phyloP scores from a whole-genome alignment of 2,113 vertebrate genomes.

The Picathartes gymnocephalus region DNA sequence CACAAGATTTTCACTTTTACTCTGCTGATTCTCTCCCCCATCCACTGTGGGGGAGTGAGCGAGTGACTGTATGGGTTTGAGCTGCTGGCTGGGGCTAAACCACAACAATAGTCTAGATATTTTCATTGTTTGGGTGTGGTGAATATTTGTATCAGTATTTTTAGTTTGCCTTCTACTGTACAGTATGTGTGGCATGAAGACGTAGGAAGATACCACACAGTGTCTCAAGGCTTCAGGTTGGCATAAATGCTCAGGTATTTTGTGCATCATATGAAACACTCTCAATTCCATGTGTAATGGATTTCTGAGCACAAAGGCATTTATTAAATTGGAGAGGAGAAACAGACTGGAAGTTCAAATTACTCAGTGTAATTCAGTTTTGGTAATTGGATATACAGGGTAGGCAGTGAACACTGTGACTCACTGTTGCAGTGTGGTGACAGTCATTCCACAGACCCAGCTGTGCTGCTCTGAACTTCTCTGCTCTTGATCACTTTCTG shows the following conservation, averaged over 20 bases:
- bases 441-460: neutral
- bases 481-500: neutral
- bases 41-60: neutral
- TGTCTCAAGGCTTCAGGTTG: neutral
- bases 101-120: neutral
- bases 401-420: neutral
- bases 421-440: neutral
- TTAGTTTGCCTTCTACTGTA: neutral
- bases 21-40: neutral
- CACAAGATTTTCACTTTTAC: neutral
- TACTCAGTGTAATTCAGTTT: neutral
- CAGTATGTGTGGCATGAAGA: neutral
- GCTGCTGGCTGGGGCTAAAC: neutral
- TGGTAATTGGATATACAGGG: neutral
- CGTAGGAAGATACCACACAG: neutral
- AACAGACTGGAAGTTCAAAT: neutral
- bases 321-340: neutral
- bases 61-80: neutral
- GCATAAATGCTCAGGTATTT: neutral
- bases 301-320: neutral
- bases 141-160: neutral
- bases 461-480: neutral
- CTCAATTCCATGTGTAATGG: neutral
- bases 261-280: neutral
- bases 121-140: neutral